These are phyloP conservation scores for Phoebastria nigripes DNA, from an alignment of 2,797 vertebrate species.

Conservation along the genomic window DNA sequence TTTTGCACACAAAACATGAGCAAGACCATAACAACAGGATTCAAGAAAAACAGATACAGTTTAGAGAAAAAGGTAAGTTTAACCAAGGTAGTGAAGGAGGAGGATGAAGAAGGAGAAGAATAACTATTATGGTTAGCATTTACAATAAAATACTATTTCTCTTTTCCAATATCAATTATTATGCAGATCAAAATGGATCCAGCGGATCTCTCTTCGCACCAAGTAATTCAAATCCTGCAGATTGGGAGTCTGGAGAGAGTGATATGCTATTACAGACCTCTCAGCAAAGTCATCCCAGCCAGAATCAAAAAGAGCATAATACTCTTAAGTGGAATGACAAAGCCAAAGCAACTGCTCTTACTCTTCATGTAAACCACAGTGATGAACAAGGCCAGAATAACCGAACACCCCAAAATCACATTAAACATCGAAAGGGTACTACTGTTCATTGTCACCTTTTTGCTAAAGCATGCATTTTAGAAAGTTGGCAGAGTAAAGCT, in stretches of 20 bases:
- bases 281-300: background rate
- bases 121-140: background rate
- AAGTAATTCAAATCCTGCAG: background rate
- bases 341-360: background rate
- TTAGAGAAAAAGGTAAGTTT: slow-evolving; percentile 32
- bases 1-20: slow-evolving; percentile 52
- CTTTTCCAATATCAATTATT: background rate
- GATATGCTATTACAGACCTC: background rate
- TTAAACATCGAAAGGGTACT: slow-evolving; percentile 1
- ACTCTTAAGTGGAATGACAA: background rate
- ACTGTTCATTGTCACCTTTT: background rate
- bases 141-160: background rate
- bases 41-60: background rate
- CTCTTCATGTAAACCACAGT: background rate
- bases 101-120: background rate
- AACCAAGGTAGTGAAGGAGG: background rate
- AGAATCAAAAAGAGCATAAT: background rate
- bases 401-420: background rate
- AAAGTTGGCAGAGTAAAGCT: background rate
- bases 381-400: background rate
- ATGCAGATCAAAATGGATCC: background rate
- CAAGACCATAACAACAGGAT: slow-evolving; percentile 47
- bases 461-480: background rate
- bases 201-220: background rate
- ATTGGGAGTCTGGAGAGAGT: background rate